Conservation (phyloP, 2,797 vertebrate species). For the Babyrousa celebensis region DNA sequence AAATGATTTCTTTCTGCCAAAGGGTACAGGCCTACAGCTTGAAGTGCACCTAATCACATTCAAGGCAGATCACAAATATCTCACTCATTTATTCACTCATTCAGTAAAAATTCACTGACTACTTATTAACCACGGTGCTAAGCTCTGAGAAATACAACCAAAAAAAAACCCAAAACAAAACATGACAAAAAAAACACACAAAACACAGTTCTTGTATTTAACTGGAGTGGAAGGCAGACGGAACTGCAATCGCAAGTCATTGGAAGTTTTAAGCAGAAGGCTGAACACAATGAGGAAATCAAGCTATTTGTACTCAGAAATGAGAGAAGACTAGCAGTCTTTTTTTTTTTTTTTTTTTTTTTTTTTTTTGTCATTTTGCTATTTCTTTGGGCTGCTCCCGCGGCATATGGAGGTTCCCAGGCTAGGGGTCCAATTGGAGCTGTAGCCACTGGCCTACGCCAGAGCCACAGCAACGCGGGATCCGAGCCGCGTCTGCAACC, state of each 20-base stretch:
- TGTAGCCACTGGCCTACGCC: no score
- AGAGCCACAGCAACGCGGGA: no score
- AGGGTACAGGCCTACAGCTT: not conserved
- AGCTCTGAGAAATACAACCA: not conserved
- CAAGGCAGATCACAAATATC: not conserved
- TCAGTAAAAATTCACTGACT: conserved; percentile 18
- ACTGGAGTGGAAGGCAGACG: not conserved
- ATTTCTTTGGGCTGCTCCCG: no score
- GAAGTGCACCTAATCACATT: not conserved
- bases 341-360: not conserved
- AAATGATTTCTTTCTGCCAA: conserved; percentile 48
- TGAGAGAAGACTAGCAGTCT: not conserved
- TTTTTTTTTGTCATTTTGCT: no score
- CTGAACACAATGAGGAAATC: not conserved
- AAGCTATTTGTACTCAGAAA: not conserved
- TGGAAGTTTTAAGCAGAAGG: conserved; percentile 1
- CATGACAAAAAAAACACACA: not conserved
- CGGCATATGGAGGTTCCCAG: no score
- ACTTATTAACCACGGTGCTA: conserved; percentile 1
- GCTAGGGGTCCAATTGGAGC: no score
- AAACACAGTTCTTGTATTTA: conserved; percentile 16
- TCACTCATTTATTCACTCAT: conserved; percentile 16
- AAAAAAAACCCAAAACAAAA: not conserved
- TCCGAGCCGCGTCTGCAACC: no score
- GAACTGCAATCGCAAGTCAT: not conserved